phyloP scores from a whole-genome alignment of 2,888 invertebrate species.

The Zaprionus lineosus region DNA sequence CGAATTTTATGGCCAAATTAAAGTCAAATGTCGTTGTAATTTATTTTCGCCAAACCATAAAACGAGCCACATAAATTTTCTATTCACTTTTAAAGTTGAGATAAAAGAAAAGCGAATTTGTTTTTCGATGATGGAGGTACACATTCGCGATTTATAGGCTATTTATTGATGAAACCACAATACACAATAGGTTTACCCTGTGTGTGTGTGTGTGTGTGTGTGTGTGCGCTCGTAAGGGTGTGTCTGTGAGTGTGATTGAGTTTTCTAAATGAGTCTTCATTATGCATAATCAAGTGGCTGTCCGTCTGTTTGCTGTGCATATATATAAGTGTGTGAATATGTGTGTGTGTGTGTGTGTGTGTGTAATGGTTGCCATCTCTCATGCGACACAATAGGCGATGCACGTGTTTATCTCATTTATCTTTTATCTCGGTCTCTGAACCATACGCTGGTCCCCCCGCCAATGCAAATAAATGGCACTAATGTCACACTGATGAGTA shows the following conservation, averaged over 20 bases:
- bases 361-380: too few relatives aligned
- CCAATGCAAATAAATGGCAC: conserved; percentile 65
- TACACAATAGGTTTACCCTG: background rate
- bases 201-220: conserved; percentile 5
- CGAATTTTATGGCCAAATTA: conserved; percentile 64
- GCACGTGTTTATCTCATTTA: conserved; percentile 67
- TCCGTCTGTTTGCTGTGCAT: too few relatives aligned
- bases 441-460: conserved; percentile 17
- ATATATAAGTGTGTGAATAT: background rate
- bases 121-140: conserved; percentile 9
- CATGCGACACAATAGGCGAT: conserved; percentile 29
- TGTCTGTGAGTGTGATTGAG: too few relatives aligned
- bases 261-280: conserved; percentile 46
- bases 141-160: conserved; percentile 48
- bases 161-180: conserved; percentile 46
- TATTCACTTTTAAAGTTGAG: conserved; percentile 53
- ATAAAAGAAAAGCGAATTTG: conserved; percentile 23
- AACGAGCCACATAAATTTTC: conserved; percentile 30
- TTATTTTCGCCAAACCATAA: conserved; percentile 24
- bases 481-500: conserved; percentile 79
- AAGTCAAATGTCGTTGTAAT: conserved; percentile 55
- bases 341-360: background rate
- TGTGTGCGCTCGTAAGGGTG: too few relatives aligned
- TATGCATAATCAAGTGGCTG: conserved; percentile 49
- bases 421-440: conserved; percentile 48